Evolutionary conservation across 2,113 vertebrate species (phyloP).

Genomic region (Enhydra lutris): DNA sequence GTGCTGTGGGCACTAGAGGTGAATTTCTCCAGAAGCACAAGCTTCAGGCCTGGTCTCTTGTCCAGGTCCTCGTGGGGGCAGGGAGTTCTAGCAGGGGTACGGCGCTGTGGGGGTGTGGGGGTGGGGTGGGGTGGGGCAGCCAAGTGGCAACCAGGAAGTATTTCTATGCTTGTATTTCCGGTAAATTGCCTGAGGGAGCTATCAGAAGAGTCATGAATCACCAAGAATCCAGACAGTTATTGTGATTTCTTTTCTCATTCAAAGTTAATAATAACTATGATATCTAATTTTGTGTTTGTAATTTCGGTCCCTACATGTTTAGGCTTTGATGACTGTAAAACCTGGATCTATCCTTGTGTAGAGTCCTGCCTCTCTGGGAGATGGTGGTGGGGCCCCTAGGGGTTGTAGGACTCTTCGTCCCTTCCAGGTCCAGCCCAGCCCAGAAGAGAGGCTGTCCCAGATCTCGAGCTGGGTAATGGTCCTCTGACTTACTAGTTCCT

Average conservation of each 20-base stretch:
- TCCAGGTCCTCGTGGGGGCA: neutral
- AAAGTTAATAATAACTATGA: neutral
- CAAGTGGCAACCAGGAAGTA: neutral
- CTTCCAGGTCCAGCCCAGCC: neutral
- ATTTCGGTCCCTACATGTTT: neutral
- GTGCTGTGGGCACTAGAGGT: neutral
- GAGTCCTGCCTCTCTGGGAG: neutral
- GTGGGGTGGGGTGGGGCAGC: neutral
- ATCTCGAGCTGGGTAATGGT: neutral
- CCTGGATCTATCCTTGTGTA: neutral
- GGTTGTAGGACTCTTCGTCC: neutral
- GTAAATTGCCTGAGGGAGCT: neutral
- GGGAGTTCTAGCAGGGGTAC: neutral
- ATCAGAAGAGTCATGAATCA: neutral
- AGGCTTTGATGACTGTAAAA: neutral
- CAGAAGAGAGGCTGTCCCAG: neutral
- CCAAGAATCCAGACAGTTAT: neutral
- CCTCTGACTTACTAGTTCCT: neutral
- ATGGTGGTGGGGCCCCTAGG: neutral
- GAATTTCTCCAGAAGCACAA: neutral
- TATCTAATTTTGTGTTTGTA: neutral
- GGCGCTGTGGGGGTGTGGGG: neutral
- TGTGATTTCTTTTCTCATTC: slow-evolving; percentile 20
- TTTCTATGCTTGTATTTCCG: neutral
- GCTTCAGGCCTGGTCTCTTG: neutral